Evolutionary conservation across 2,888 invertebrate species (phyloP).

Genomic region (Cotesia congregata): DNA sequence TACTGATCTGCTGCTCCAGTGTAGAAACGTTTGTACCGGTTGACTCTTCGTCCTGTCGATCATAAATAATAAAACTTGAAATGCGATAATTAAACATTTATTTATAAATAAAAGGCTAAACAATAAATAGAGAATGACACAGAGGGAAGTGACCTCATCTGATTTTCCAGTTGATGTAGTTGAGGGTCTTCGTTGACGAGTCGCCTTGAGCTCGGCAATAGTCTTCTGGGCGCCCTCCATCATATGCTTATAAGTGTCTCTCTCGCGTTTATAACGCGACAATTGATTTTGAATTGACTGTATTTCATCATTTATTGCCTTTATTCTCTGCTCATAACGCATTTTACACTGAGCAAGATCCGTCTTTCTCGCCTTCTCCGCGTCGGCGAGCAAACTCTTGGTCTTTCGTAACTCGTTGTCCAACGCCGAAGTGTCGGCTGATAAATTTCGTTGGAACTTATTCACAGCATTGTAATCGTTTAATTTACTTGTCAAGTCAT

Average conservation of each 20-base stretch:
- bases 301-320: constrained; percentile 85
- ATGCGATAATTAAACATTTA: constrained; percentile 13
- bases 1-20: constrained; percentile 86
- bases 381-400: constrained; percentile 76
- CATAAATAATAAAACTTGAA: constrained; percentile 31
- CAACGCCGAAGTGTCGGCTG: constrained; percentile 81
- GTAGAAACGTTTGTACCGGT: constrained; percentile 75
- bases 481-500: constrained; percentile 83
- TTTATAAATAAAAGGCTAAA: background rate
- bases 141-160: constrained; percentile 75
- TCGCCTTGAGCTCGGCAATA: constrained; percentile 81
- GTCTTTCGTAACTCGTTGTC: constrained; percentile 83
- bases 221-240: constrained; percentile 89
- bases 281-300: constrained; percentile 84
- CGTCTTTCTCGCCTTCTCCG: constrained; percentile 81
- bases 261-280: constrained; percentile 86
- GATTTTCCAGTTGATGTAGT: constrained; percentile 78
- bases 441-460: constrained; percentile 84
- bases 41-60: constrained; percentile 67
- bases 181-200: constrained; percentile 59
- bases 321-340: constrained; percentile 88
- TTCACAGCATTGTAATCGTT: constrained; percentile 89
- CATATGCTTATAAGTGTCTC: constrained; percentile 92
- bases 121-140: constrained; percentile 14
- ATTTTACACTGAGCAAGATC: constrained; percentile 86